A percentile compares a stretch with the other conserved stretches of the same genome.
Evolutionary conservation across 2,113 vertebrate species (phyloP).

Genomic region (Arothron firmamentum): DNA sequence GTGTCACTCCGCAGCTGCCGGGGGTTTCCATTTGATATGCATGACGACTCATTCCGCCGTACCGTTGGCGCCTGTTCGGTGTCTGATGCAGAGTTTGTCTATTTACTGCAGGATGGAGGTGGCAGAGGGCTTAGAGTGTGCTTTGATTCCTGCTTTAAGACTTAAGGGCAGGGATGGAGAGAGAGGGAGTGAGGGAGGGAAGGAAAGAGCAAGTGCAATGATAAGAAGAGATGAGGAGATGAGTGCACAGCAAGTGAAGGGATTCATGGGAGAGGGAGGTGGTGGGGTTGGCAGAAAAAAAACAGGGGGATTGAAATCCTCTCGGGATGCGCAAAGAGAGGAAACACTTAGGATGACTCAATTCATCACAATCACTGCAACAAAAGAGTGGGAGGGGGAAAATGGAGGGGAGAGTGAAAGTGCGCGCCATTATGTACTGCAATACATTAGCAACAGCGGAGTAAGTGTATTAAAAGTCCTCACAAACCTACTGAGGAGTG

Average conservation of each 20-base stretch:
- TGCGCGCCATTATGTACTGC: constrained; percentile 35
- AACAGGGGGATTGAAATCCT: constrained; percentile 55
- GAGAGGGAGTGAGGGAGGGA: constrained; percentile 12
- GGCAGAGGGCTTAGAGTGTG: constrained; percentile 27
- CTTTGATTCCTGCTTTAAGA: constrained; percentile 51
- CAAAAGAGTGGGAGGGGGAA: constrained; percentile 37
- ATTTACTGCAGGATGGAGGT: constrained; percentile 46
- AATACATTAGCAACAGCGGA: constrained; percentile 49
- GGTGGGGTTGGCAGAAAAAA: constrained; percentile 11
- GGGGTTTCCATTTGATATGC: constrained; percentile 37
- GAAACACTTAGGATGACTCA: constrained; percentile 74
- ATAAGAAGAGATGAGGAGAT: constrained; percentile 43
- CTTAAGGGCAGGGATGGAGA: constrained; percentile 29
- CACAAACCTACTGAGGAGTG: constrained; percentile 9
- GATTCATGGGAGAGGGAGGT: constrained; percentile 19
- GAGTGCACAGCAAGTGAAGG: constrained; percentile 35
- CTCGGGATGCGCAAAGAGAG: constrained; percentile 59
- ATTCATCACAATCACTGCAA: constrained; percentile 71
- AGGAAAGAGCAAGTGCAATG: constrained; percentile 32
- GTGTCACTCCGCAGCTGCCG: constrained; percentile 11
- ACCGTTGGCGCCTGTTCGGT: constrained; percentile 55
- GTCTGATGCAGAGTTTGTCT: constrained; percentile 53
- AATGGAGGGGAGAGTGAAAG: constrained; percentile 25
- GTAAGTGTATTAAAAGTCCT: constrained; percentile 26
- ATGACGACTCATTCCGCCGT: constrained; percentile 32